Base-by-base conservation (phyloP, 2,113 vertebrate genomes). In the Hippocampus abdominalis region DNA sequence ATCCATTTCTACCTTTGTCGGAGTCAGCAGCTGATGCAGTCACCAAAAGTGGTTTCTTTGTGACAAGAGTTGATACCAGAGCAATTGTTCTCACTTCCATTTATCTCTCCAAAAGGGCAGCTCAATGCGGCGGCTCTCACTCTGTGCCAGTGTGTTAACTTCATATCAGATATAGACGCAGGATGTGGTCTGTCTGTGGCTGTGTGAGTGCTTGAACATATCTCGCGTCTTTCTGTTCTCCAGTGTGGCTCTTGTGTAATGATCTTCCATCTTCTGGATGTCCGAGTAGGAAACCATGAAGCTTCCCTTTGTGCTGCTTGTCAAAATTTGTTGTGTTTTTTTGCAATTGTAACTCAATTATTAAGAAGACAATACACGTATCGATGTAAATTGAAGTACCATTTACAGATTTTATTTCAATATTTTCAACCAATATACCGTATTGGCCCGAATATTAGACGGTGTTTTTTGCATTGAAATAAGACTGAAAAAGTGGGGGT, bases 21-120 rank as follows among this genome's bases (percentile, higher is more conserved):
- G 56, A n/a, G 71, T 39, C 25, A 6, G 21, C 74, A 36, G 65
- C 40, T 78, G 68, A 72, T 59, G 63, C 48, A 61, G 68, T n/a
- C 77, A 46, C 60, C 25, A 65, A 82, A 73, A 40, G 69, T 81
- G 61, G 21, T 62, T 66, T 76, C 74, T 83, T 73, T 70, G 57
- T 81, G 59, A 64, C 39, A 6, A 6, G 23, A 74, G 56, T 71
- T 63, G 80, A 75, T 86, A 74, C 79, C 71, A 75, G 39, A 73
- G 70, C 71, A 71, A 66, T 79, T 73, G 70, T 76, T 76, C 76
- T 76, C 54, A 36, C 68, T 69, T 87, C 81, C 69, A 80, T 85
- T 86, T 85, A 78, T 79, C 76, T 84, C 68, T 32, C 44, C 63
- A 71, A 84, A 85, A 90, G 82, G 79, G 84, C 81, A 84, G 70